Percentiles rank a stretch among this genome's conserved stretches.
phyloP scores from a whole-genome alignment of 2,888 invertebrate species.

The Drosophila borealis region DNA sequence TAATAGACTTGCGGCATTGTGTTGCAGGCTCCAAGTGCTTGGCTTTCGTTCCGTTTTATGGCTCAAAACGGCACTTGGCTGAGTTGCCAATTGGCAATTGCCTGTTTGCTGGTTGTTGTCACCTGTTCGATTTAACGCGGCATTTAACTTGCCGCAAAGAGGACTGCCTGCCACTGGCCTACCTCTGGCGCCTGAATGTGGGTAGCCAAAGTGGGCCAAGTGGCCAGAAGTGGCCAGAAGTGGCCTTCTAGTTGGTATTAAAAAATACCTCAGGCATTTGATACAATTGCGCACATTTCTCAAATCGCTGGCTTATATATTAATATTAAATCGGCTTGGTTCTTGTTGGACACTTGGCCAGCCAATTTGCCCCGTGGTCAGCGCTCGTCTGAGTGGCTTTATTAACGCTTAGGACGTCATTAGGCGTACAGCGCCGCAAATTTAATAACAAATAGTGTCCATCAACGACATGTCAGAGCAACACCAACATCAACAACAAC shows the following conservation, averaged over 20 bases:
- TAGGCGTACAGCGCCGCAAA: constrained; percentile 33
- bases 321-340: constrained; percentile 13
- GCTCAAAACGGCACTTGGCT: constrained; percentile 4
- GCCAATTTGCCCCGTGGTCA: neutral
- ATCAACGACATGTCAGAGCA: constrained; percentile 47
- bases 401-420: constrained; percentile 52
- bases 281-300: constrained; percentile 26
- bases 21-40: constrained; percentile 12
- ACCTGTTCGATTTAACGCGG: constrained; percentile 32
- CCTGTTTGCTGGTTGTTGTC: neutral
- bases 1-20: constrained; percentile 33
- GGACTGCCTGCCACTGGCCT: neutral
- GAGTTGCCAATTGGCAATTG: constrained; percentile 1
- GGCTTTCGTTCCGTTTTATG: constrained; percentile 31
- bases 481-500: constrained; percentile 12
- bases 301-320: constrained; percentile 18
- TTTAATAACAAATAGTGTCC: constrained; percentile 66
- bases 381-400: constrained; percentile 17
- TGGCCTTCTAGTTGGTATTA: constrained; percentile 19
- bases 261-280: constrained; percentile 15
- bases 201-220: too few species aligned
- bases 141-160: constrained; percentile 9
- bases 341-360: constrained; percentile 10
- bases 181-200: too few species aligned
- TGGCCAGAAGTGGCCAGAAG: neutral